Percentiles rank a stretch among this genome's conserved stretches.
phyloP scores from a whole-genome alignment of 1,140 invertebrate genomes.

The Habropoda laboriosa region DNA sequence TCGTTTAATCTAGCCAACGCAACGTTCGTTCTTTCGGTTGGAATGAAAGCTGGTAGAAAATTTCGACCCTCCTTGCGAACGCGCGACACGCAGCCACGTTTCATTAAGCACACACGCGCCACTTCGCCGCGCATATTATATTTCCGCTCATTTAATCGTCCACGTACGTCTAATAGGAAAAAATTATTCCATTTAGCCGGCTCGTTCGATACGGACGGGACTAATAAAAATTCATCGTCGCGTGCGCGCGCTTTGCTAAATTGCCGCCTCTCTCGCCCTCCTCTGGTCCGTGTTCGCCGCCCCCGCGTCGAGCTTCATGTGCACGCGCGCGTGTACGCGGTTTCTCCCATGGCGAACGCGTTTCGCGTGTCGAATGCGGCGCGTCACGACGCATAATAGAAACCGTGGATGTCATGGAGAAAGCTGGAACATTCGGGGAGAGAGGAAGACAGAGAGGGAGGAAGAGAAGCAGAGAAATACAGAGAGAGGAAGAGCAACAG shows the following conservation, averaged over 20 bases:
- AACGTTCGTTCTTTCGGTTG: too few relatives aligned
- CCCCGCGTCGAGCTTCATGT: too few relatives aligned
- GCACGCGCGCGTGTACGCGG: background rate
- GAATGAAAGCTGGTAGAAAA: background rate
- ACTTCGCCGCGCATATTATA: slow-evolving; percentile 19
- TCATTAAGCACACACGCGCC: slow-evolving; percentile 14
- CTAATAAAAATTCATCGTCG: slow-evolving; percentile 58
- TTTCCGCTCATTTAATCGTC: slow-evolving; percentile 29
- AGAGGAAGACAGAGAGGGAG: background rate
- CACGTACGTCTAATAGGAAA: slow-evolving; percentile 42
- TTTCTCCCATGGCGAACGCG: background rate
- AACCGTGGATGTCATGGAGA: slow-evolving; percentile 65
- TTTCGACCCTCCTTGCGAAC: background rate
- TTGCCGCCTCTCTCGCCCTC: slow-evolving; percentile 21
- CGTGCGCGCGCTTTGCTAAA: slow-evolving; percentile 50
- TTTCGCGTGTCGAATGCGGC: slow-evolving; percentile 57
- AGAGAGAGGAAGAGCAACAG: background rate
- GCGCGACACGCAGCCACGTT: background rate
- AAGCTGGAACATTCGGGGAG: slow-evolving; percentile 58
- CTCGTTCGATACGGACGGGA: slow-evolving; percentile 1
- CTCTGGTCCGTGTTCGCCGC: too few relatives aligned
- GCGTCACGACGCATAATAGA: slow-evolving; percentile 64
- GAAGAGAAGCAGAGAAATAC: too few relatives aligned
- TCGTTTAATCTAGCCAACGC: too few relatives aligned
- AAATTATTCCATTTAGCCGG: slow-evolving; percentile 37